Percentiles rank a stretch among this genome's conserved stretches.
These are phyloP conservation scores for Alouatta palliata DNA, from an alignment of 2,113 vertebrate genomes.

Conservation along the genomic window DNA sequence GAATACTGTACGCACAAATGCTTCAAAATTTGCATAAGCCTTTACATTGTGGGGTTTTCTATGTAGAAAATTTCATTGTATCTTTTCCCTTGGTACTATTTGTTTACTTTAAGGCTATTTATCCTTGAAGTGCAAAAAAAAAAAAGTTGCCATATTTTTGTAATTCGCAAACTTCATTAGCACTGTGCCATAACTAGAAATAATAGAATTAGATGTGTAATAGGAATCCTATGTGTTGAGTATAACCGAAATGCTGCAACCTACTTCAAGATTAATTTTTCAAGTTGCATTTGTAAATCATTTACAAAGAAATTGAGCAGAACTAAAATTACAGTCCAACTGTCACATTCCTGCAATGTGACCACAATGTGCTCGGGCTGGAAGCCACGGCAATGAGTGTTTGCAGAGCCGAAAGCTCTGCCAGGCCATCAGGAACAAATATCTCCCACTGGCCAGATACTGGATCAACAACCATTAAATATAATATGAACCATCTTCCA, in stretches of 20 bases:
- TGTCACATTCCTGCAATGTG: conserved; percentile 67
- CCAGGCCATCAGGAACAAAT: conserved; percentile 74
- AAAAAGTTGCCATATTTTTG: neutral
- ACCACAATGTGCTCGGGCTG: conserved; percentile 59
- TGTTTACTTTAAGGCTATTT: neutral
- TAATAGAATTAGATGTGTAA: neutral
- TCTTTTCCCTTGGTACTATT: neutral
- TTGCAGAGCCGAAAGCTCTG: conserved; percentile 39
- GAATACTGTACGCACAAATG: fast-evolving
- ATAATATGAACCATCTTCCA: conserved; percentile 70
- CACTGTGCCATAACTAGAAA: fast-evolving
- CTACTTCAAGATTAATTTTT: conserved; percentile 1
- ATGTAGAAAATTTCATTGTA: fast-evolving
- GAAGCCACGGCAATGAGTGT: neutral
- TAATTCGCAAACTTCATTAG: neutral
- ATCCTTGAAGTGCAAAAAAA: neutral
- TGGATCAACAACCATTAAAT: conserved; percentile 65
- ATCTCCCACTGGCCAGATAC: conserved; percentile 66
- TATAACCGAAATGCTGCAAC: neutral
- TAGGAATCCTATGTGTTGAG: neutral
- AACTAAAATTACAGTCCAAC: conserved; percentile 15
- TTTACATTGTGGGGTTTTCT: neutral
- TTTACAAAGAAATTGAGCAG: conserved; percentile 57
- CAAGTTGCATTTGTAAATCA: conserved; percentile 51
- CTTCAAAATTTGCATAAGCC: neutral